These are phyloP conservation scores for Ailurus styani DNA, from an alignment of 2,113 vertebrate species.

Conservation along the genomic window DNA sequence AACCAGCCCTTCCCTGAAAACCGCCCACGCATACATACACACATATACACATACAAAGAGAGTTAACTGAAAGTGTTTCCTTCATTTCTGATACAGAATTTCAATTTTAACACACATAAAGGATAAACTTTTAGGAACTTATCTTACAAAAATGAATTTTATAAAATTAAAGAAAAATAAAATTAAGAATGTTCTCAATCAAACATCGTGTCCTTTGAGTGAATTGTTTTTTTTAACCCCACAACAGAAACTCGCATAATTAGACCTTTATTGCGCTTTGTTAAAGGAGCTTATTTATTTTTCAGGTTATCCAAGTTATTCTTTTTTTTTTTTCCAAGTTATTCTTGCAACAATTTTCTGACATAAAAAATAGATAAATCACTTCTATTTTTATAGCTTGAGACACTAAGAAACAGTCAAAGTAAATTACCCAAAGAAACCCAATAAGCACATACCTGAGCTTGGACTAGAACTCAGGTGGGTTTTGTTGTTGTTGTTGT, in stretches of 20 bases:
- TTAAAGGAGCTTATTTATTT: slow-evolving; percentile 19
- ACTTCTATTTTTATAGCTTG: background rate
- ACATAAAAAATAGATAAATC: background rate
- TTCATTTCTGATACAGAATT: slow-evolving; percentile 80
- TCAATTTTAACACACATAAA: slow-evolving; percentile 84
- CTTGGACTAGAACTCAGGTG: background rate
- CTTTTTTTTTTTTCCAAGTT: background rate
- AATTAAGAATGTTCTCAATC: slow-evolving; percentile 82
- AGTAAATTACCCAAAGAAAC: background rate
- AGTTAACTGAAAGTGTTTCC: slow-evolving; percentile 83
- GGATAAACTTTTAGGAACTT: slow-evolving; percentile 82
- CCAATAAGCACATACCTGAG: background rate
- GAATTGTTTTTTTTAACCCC: slow-evolving; percentile 28
- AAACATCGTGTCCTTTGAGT: slow-evolving; percentile 14
- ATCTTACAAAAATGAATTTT: slow-evolving; percentile 85
- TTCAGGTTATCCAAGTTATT: background rate
- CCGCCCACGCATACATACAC: slow-evolving; percentile 56
- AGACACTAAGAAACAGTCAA: background rate
- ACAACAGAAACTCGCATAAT: background rate
- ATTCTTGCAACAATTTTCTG: slow-evolving; percentile 37
- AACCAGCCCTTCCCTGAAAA: slow-evolving; percentile 71
- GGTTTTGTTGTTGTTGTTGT: background rate
- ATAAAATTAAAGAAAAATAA: slow-evolving; percentile 86
- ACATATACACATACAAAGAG: slow-evolving; percentile 55
- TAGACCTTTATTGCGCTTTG: background rate